Evolutionary conservation across 1,140 invertebrate species (phyloP).

Genomic region (Lepidostoma basale): DNA sequence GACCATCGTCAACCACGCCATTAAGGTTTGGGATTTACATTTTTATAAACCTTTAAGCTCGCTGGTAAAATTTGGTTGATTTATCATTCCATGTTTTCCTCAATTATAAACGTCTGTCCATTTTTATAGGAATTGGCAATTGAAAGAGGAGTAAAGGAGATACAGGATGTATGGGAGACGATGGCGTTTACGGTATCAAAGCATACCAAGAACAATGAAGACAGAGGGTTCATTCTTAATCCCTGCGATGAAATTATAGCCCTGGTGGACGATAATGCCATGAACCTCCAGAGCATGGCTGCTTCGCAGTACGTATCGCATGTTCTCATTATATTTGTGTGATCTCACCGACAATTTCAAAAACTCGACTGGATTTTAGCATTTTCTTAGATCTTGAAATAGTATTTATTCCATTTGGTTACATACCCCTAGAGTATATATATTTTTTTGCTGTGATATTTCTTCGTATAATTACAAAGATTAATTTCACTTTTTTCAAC

Average conservation of each 20-base stretch:
- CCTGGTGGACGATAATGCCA: conserved; percentile 84
- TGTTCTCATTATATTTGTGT: no score
- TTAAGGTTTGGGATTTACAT: conserved; percentile 68
- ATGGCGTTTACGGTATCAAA: conserved; percentile 74
- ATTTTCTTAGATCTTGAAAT: background rate
- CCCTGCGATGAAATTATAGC: conserved; percentile 81
- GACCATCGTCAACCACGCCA: conserved; percentile 83
- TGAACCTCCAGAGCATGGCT: conserved; percentile 90
- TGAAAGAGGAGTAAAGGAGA: conserved; percentile 82
- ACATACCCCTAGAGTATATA: no score
- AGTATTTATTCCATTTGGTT: no score
- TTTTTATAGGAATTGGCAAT: conserved; percentile 75
- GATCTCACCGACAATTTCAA: no score
- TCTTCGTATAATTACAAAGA: no score
- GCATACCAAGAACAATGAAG: conserved; percentile 68
- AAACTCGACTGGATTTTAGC: background rate
- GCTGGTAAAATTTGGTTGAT: background rate
- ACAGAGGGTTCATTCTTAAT: conserved; percentile 76
- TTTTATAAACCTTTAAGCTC: no score
- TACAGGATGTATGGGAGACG: conserved; percentile 74
- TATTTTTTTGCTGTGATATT: no score
- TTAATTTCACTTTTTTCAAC: conserved; percentile 22
- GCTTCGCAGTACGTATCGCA: conserved; percentile 72
- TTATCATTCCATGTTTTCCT: no score
- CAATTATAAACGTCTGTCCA: background rate